A percentile compares a stretch with the other conserved stretches of the same genome.
These are phyloP conservation scores for Drosophila conformis DNA, from an alignment of 2,888 invertebrate genomes.

Conservation along the genomic window DNA sequence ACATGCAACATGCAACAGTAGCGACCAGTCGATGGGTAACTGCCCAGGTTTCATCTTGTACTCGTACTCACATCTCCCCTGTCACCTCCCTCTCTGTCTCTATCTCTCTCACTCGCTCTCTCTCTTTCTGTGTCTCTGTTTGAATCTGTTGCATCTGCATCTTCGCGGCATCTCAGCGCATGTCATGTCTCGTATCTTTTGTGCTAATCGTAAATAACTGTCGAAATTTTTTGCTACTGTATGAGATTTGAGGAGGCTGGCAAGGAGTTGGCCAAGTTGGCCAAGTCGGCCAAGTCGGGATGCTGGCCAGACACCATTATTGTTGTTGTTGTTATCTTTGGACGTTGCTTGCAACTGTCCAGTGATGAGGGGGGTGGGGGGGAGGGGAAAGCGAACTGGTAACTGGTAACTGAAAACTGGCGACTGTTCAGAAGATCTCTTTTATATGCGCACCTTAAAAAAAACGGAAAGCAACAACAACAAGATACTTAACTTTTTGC, in stretches of 20 bases:
- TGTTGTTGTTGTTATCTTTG: conserved; percentile 37
- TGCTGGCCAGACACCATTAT: conserved; percentile 28
- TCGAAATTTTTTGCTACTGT: conserved; percentile 81
- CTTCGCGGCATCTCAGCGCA: conserved; percentile 70
- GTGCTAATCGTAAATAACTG: conserved; percentile 80
- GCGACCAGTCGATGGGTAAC: conserved; percentile 30
- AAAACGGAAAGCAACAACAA: conserved; percentile 37
- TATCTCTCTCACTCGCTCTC: not conserved
- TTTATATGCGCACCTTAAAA: conserved; percentile 75
- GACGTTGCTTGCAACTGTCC: conserved; percentile 35
- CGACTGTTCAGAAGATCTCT: conserved; percentile 65
- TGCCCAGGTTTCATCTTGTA: conserved; percentile 23
- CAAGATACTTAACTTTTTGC: conserved; percentile 73
- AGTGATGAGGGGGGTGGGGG: not conserved
- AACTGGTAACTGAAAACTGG: conserved; percentile 13
- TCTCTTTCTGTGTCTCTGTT: not conserved
- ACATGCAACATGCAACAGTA: conserved; percentile 64
- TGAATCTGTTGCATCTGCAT: conserved; percentile 49
- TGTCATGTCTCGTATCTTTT: conserved; percentile 80
- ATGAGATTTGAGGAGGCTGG: conserved; percentile 74
- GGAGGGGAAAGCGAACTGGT: not conserved
- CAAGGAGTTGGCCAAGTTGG: conserved; percentile 65
- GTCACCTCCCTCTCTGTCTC: not conserved
- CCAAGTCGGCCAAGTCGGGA: conserved; percentile 58
- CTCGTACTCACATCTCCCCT: not conserved